These are phyloP conservation scores for Portevinia maculata DNA, from an alignment of 2,888 invertebrate genomes.

Conservation along the genomic window DNA sequence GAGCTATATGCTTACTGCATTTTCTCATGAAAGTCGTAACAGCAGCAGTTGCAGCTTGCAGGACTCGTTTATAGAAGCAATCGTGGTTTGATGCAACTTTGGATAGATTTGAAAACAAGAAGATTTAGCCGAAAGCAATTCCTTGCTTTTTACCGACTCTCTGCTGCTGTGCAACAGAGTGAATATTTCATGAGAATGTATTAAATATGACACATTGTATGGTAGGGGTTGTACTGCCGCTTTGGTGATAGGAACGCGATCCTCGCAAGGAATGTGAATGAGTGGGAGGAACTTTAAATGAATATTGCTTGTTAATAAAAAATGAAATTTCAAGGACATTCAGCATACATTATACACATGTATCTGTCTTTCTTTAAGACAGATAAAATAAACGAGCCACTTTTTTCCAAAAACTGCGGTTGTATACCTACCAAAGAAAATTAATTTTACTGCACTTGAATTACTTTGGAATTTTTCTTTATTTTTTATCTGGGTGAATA, in stretches of 20 bases:
- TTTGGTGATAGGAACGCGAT: neutral
- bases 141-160: conserved; percentile 6
- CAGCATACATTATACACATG: neutral
- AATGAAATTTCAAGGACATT: conserved; percentile 45
- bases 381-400: conserved; percentile 20
- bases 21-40: conserved; percentile 32
- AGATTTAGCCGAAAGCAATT: conserved; percentile 46
- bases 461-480: too few species aligned
- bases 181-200: conserved; percentile 33
- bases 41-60: conserved; percentile 24
- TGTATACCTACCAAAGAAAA: conserved; percentile 23
- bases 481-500: too few species aligned
- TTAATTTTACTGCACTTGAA: conserved; percentile 44
- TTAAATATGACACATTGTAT: conserved; percentile 62
- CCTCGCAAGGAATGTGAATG: neutral
- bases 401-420: neutral
- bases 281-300: conserved; percentile 12
- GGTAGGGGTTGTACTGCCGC: conserved; percentile 13
- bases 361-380: conserved; percentile 22
- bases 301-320: conserved; percentile 55
- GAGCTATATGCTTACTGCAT: conserved; percentile 54
- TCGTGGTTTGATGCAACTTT: conserved; percentile 56
- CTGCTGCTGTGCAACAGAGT: conserved; percentile 31
- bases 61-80: conserved; percentile 39
- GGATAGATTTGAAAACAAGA: conserved; percentile 56